Conservation (phyloP, 2,888 invertebrate species). For the Dicyrtoma fusca region DNA sequence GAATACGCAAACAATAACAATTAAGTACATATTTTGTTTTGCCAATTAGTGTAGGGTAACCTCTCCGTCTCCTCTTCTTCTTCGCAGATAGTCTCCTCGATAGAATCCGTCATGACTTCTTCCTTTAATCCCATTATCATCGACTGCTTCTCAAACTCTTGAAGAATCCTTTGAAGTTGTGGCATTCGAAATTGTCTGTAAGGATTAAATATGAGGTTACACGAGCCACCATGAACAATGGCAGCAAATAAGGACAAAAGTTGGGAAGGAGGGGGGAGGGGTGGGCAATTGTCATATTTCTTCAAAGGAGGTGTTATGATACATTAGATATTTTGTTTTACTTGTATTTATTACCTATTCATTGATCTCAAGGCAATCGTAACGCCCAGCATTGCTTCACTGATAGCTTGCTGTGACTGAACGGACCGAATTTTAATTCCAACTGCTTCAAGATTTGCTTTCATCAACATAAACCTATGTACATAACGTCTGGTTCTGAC, state of each 20-base stretch:
- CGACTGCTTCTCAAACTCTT: constrained; percentile 67
- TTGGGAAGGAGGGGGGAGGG: too few species aligned
- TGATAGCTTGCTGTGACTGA: constrained; percentile 67
- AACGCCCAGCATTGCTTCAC: constrained; percentile 68
- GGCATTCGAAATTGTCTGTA: constrained; percentile 63
- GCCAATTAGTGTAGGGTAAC: too few species aligned
- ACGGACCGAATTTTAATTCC: constrained; percentile 67
- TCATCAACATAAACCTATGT: constrained; percentile 68
- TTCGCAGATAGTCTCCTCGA: constrained; percentile 68
- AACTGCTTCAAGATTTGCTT: constrained; percentile 67
- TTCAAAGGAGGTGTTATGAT: too few species aligned
- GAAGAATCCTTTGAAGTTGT: constrained; percentile 67
- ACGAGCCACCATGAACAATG: background rate
- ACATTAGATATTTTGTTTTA: too few species aligned
- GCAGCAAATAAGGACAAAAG: background rate
- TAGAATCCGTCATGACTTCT: constrained; percentile 68
- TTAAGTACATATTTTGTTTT: too few species aligned
- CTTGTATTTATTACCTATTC: constrained; percentile 66
- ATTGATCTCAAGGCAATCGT: constrained; percentile 66
- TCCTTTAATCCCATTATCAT: constrained; percentile 71
- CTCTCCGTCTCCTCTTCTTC: constrained; percentile 67
- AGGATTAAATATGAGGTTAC: background rate
- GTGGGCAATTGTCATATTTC: too few species aligned
- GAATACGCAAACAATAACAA: too few species aligned
- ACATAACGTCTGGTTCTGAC: constrained; percentile 66